Base-by-base conservation (phyloP, 1,140 invertebrate genomes). In the Trichonephila inaurata region DNA sequence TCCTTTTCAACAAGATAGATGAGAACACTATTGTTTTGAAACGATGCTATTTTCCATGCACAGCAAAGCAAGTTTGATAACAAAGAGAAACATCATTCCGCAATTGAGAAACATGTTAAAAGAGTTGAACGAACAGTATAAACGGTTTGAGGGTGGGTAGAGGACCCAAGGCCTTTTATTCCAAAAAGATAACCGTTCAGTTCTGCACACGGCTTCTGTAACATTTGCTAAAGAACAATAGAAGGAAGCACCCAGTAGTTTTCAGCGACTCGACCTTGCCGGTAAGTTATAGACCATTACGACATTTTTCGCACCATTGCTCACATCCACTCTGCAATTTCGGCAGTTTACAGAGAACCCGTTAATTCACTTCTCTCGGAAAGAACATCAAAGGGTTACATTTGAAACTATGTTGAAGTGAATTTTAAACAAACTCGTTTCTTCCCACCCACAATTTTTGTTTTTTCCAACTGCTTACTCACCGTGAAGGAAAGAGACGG, bases 211-310 rank as follows among this genome's bases (percentile, higher is more conserved):
- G 14, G 72, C 72, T 77, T 77, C 72, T 77, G 72, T 77, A 77
- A 77, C 72, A 77, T 24, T 77, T 77, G 28, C 72, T 40, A 40
- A 40, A 40, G 72, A 77, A 77, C 72, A 77, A 77, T 77, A 28
- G 72, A 77, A 77, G 72, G 72, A 77, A 77, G 72, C 40, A 77
- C 24, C 82, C n/a, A 3, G n/a, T 21, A 83, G 44, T 83, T 83
- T 83, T 83, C 82, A 83, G n/a, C 51, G 82, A 51, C 82, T 83
- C 82, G 82, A 83, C 82, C 82, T 83, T 83, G 82, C 82, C 21
- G 21, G 44, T 58, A 60, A 83, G 82, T 83, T 83, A 83, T 60
- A 44, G 82, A 77, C 72, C 82, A 83, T 60, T 83, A 83, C 82
- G 28, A 28, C 82, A 83, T 83, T 83, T 83, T 60, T 83, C 82